These are phyloP conservation scores for Latheticus oryzae DNA, from an alignment of 2,888 invertebrate species.

Conservation along the genomic window DNA sequence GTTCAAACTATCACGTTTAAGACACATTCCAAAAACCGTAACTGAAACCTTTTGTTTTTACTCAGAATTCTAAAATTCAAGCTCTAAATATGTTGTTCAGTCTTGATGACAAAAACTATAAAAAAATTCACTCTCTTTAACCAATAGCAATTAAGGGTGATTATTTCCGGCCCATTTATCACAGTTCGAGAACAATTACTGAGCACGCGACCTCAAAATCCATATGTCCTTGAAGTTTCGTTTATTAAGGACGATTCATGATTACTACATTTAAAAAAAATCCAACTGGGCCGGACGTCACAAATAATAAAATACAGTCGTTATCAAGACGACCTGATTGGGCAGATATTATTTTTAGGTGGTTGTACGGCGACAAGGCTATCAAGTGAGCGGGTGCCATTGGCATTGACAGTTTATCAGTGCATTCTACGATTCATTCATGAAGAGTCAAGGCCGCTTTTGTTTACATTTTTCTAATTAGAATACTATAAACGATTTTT, in stretches of 20 bases:
- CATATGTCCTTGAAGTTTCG: slow-evolving; percentile 49
- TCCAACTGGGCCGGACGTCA: slow-evolving; percentile 27
- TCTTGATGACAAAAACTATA: slow-evolving; percentile 5
- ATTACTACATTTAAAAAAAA: slow-evolving; percentile 19
- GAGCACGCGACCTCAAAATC: slow-evolving; percentile 49
- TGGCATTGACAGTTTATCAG: slow-evolving; percentile 44
- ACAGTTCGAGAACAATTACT: slow-evolving; percentile 48
- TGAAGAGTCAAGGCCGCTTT: slow-evolving; percentile 45
- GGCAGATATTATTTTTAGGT: slow-evolving; percentile 13
- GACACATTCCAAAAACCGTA: slow-evolving; percentile 3
- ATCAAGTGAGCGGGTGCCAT: slow-evolving; percentile 29
- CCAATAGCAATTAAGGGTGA: slow-evolving; percentile 26
- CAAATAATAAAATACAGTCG: slow-evolving; percentile 15
- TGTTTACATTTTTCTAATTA: slow-evolving; percentile 33
- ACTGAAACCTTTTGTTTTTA: background rate
- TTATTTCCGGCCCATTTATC: slow-evolving; percentile 38
- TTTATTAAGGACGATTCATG: slow-evolving; percentile 30
- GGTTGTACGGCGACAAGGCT: slow-evolving; percentile 39
- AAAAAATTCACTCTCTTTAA: slow-evolving; percentile 29
- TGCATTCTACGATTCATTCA: slow-evolving; percentile 45
- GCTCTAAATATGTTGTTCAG: slow-evolving; percentile 20
- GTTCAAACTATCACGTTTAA: too few species aligned
- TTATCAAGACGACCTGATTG: slow-evolving; percentile 20
- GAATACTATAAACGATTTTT: slow-evolving; percentile 16
- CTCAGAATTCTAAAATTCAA: slow-evolving; percentile 15